Evolutionary conservation across 2,797 vertebrate species (phyloP).

Genomic region (Acanthornis magna): DNA sequence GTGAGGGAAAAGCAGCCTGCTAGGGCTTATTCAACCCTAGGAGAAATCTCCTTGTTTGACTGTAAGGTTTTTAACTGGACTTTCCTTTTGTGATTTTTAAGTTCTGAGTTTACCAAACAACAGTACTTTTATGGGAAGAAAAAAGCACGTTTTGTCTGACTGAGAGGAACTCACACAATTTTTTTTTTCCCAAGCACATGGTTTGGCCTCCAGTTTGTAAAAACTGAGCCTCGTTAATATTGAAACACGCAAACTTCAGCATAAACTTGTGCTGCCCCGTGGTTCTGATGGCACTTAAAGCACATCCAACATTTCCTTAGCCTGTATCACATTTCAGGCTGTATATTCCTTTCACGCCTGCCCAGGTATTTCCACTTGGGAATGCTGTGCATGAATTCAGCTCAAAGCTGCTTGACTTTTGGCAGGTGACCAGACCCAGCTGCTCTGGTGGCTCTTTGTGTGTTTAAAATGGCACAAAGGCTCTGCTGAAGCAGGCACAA

Average conservation of each 20-base stretch:
- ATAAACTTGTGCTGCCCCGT: neutral
- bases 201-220: neutral
- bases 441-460: neutral
- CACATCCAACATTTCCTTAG: neutral
- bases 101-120: neutral
- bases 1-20: fast-evolving
- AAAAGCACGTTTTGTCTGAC: neutral
- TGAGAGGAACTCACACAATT: neutral
- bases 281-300: neutral
- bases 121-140: neutral
- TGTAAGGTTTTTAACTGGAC: neutral
- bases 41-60: neutral
- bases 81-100: neutral
- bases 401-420: neutral
- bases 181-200: neutral
- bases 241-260: neutral
- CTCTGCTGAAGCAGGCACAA: neutral
- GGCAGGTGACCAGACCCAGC: neutral
- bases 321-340: neutral
- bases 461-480: neutral
- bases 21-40: neutral
- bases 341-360: neutral
- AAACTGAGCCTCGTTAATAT: neutral
- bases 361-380: neutral
- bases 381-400: neutral